phyloP scores from a whole-genome alignment of 2,888 invertebrate species.

The Phasia obesa region DNA sequence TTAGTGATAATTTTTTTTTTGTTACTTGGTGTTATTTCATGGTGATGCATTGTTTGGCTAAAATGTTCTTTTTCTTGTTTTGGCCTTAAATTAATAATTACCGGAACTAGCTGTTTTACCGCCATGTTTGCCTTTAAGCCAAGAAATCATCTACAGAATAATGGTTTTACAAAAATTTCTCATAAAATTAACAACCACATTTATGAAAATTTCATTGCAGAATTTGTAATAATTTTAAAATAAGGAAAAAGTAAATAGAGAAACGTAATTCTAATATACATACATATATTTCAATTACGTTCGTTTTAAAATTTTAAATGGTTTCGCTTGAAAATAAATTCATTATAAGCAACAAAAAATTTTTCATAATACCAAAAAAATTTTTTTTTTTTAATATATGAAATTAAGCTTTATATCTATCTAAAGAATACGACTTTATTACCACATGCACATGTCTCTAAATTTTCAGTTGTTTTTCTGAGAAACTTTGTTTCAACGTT shows the following conservation, averaged over 20 bases:
- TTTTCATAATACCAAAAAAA: no score
- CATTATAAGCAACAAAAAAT: no score
- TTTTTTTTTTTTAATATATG: no score
- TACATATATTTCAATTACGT: not conserved
- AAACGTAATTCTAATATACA: constrained; percentile 47
- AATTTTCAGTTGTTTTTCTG: not conserved
- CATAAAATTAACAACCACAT: constrained; percentile 61
- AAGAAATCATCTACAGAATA: constrained; percentile 57
- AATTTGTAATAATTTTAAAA: constrained; percentile 60
- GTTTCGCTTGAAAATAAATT: constrained; percentile 23
- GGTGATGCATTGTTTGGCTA: constrained; percentile 39
- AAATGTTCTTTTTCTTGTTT: constrained; percentile 5
- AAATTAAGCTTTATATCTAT: no score
- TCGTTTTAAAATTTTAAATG: constrained; percentile 24
- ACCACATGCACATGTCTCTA: no score
- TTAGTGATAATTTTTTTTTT: no score
- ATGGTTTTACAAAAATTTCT: constrained; percentile 48
- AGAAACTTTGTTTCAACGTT: not conserved
- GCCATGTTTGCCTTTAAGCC: constrained; percentile 53
- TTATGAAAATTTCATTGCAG: constrained; percentile 66
- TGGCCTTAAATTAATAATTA: constrained; percentile 66
- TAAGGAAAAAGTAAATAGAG: constrained; percentile 2
- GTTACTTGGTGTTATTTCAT: not conserved
- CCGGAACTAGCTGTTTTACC: constrained; percentile 68
- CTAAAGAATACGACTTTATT: no score